These are phyloP conservation scores for Pseudomugil tenellus DNA, from an alignment of 2,797 vertebrate genomes.

Conservation along the genomic window DNA sequence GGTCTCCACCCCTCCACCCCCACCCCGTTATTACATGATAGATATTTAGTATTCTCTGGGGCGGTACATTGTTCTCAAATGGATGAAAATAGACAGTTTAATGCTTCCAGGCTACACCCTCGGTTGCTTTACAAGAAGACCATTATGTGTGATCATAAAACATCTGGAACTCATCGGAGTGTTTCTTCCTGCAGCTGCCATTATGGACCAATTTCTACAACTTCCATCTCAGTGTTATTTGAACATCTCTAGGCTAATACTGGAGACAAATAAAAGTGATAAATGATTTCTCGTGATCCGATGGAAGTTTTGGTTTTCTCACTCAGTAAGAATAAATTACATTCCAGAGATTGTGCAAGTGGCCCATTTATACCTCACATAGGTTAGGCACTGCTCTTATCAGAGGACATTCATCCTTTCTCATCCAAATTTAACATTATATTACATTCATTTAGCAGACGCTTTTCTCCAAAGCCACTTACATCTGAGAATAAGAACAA, in stretches of 20 bases:
- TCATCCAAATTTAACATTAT: conserved; percentile 21
- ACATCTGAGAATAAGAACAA: too few species aligned
- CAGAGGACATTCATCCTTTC: conserved; percentile 36
- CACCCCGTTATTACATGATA: conserved; percentile 60
- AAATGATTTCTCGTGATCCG: conserved; percentile 51
- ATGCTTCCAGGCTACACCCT: conserved; percentile 48
- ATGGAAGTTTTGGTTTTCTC: conserved; percentile 45
- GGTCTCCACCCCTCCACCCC: not conserved
- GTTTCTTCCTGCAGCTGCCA: conserved; percentile 36
- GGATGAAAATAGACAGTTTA: conserved; percentile 59
- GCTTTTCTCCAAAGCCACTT: too few species aligned
- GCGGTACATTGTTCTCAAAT: conserved; percentile 64
- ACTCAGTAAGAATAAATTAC: conserved; percentile 49
- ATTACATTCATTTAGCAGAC: too few species aligned
- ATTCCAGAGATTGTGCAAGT: conserved; percentile 38
- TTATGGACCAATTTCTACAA: conserved; percentile 30
- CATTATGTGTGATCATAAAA: conserved; percentile 75
- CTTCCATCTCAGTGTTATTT: conserved; percentile 58
- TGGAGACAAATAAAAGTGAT: conserved; percentile 58
- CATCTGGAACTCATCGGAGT: conserved; percentile 66
- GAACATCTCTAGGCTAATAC: conserved; percentile 48
- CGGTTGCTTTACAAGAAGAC: conserved; percentile 57
- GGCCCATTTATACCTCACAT: conserved; percentile 31
- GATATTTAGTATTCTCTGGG: conserved; percentile 62
- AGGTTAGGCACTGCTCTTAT: conserved; percentile 30